These are phyloP conservation scores for Hesperophylax magnus DNA, from an alignment of 1,140 invertebrate species.

Conservation along the genomic window DNA sequence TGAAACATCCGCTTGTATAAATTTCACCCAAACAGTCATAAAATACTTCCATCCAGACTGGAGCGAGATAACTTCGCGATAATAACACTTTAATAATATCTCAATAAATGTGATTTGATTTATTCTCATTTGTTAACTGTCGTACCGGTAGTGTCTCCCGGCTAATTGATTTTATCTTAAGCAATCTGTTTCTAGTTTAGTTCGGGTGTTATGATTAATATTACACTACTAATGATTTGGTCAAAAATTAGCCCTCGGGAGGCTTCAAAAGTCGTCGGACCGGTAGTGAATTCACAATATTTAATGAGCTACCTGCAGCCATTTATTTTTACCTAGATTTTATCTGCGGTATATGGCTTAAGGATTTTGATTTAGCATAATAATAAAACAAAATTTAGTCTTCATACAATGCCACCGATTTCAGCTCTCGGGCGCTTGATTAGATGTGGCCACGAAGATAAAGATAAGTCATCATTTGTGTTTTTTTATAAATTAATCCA, in stretches of 20 bases:
- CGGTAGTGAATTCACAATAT: conserved; percentile 31
- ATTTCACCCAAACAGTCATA: conserved; percentile 26
- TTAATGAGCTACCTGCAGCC: conserved; percentile 29
- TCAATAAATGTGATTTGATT: conserved; percentile 42
- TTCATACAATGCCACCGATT: conserved; percentile 10
- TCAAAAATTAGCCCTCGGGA: conserved; percentile 45
- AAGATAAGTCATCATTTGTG: too few relatives aligned
- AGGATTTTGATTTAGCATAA: conserved; percentile 18
- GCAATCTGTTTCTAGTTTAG: conserved; percentile 43
- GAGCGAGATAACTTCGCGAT: conserved; percentile 17
- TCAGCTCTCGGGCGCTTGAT: background rate
- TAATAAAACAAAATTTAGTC: conserved; percentile 10
- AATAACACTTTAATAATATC: conserved; percentile 43
- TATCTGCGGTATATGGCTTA: conserved; percentile 25
- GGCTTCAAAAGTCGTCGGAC: conserved; percentile 8
- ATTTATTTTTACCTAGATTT: conserved; percentile 25
- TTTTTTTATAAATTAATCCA: too few relatives aligned
- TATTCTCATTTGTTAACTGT: conserved; percentile 3
- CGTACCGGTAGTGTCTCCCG: conserved; percentile 31
- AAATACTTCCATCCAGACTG: conserved; percentile 20
- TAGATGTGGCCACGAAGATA: too few relatives aligned
- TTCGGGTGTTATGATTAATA: conserved; percentile 55
- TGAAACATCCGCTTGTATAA: conserved; percentile 31
- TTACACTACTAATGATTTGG: conserved; percentile 37
- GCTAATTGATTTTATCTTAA: conserved; percentile 48